A percentile compares a stretch with the other conserved stretches of the same genome.
phyloP scores from a whole-genome alignment of 1,140 invertebrate genomes.

The Penaeus vannamei region DNA sequence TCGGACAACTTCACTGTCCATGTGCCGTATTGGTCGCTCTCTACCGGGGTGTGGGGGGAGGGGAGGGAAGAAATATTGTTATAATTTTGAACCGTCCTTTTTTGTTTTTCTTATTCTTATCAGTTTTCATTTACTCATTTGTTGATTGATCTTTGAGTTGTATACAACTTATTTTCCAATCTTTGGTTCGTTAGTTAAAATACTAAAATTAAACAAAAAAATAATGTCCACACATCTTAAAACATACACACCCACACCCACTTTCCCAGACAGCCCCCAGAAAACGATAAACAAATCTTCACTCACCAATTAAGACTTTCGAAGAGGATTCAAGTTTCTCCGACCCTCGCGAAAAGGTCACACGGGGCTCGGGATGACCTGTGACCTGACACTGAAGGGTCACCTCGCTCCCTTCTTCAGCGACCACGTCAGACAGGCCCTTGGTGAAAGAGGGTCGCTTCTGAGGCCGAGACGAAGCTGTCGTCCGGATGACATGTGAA shows the following conservation, averaged over 20 bases:
- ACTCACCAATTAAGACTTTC: conserved; percentile 64
- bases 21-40: conserved; percentile 65
- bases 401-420: conserved; percentile 60
- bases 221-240: too few species aligned
- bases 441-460: conserved; percentile 54
- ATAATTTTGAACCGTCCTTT: not conserved
- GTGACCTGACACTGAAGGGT: conserved; percentile 67
- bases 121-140: too few species aligned
- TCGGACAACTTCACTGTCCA: conserved; percentile 56
- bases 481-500: too few species aligned
- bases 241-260: too few species aligned
- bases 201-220: not conserved
- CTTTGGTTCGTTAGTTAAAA: not conserved
- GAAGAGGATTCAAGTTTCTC: conserved; percentile 59
- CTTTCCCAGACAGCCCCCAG: not conserved
- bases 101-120: too few species aligned
- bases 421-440: conserved; percentile 9
- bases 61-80: not conserved
- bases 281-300: not conserved
- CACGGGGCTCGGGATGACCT: conserved; percentile 68
- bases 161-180: not conserved
- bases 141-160: too few species aligned
- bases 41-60: conserved; percentile 28
- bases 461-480: conserved; percentile 51
- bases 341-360: conserved; percentile 63